Evolutionary conservation across 2,797 vertebrate species (phyloP).

Genomic region (Agapornis canus): DNA sequence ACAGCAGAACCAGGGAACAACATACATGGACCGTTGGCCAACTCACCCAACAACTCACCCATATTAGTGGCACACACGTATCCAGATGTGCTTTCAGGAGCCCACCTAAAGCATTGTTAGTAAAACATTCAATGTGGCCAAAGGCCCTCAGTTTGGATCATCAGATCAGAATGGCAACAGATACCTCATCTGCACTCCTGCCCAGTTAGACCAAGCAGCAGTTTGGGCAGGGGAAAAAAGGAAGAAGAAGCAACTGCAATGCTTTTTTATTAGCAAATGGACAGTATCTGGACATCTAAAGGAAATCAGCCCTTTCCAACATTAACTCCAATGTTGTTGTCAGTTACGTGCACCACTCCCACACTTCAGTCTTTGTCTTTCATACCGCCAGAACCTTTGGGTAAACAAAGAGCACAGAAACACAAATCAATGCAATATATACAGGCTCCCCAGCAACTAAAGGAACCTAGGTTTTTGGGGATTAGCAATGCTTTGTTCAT

Average conservation of each 20-base stretch:
- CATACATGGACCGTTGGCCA: background rate
- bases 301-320: slow-evolving; percentile 25
- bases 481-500: slow-evolving; percentile 9
- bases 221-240: background rate
- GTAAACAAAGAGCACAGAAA: slow-evolving; percentile 30
- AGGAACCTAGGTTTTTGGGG: background rate
- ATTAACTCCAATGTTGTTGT: background rate
- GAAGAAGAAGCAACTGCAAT: background rate
- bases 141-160: background rate
- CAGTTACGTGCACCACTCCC: background rate
- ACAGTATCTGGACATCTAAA: slow-evolving; percentile 17
- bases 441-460: background rate
- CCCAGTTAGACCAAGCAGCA: background rate
- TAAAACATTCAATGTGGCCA: background rate
- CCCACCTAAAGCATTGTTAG: background rate
- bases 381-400: background rate
- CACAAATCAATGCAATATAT: background rate
- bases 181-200: background rate
- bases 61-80: background rate
- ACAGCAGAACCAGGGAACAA: background rate
- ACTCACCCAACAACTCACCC: background rate
- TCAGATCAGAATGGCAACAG: background rate
- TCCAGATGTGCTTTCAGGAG: background rate
- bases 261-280: slow-evolving; percentile 48
- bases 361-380: background rate